These are phyloP conservation scores for Phoxinus dragarum DNA, from an alignment of 2,797 vertebrate genomes.

Conservation along the genomic window DNA sequence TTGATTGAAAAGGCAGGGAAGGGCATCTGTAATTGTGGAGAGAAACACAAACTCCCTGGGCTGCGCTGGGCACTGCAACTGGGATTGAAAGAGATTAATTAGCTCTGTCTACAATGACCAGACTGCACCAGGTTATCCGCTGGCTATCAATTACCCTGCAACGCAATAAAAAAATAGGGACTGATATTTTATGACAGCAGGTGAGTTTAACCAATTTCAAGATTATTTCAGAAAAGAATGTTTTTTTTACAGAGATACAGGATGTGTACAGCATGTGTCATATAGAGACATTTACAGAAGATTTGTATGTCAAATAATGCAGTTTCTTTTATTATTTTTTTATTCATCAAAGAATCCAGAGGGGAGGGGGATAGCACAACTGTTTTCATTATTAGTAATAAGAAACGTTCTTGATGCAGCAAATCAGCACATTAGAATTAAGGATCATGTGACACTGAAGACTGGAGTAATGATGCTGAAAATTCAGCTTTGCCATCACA, in stretches of 20 bases:
- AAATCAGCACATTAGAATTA: too few species aligned
- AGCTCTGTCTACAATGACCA: slow-evolving; percentile 67
- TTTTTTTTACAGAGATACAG: too few species aligned
- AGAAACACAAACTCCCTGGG: slow-evolving; percentile 63
- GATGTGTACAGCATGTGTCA: neutral
- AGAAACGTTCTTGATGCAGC: too few species aligned
- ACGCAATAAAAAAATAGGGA: neutral
- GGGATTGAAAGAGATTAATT: slow-evolving; percentile 72
- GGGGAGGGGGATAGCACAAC: too few species aligned
- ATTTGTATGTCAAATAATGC: too few species aligned
- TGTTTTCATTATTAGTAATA: too few species aligned
- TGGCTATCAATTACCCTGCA: slow-evolving; percentile 67
- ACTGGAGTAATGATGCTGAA: too few species aligned
- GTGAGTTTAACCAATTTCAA: neutral
- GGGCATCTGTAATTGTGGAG: slow-evolving; percentile 71
- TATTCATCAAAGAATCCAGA: too few species aligned
- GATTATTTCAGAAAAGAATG: neutral
- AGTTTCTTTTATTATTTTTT: too few species aligned
- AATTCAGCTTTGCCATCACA: too few species aligned
- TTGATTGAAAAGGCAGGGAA: slow-evolving; percentile 66
- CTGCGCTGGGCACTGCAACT: slow-evolving; percentile 47
- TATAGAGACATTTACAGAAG: neutral
- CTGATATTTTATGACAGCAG: neutral
- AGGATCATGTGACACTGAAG: too few species aligned
- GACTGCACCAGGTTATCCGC: slow-evolving; percentile 61